Evolutionary conservation across 2,113 vertebrate genomes (phyloP).

Genomic region (Pyxicephalus adspersus): DNA sequence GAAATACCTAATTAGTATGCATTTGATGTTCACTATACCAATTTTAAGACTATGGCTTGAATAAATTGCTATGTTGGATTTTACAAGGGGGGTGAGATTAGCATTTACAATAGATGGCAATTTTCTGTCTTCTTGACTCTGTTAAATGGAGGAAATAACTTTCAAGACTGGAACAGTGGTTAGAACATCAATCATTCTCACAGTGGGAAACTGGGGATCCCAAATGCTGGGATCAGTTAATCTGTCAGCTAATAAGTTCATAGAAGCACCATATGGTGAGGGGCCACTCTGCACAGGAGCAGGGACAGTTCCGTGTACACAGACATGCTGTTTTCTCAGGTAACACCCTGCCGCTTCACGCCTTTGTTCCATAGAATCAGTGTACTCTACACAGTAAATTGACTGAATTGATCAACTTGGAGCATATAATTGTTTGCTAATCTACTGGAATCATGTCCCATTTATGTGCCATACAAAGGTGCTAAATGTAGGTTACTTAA

Average conservation of each 20-base stretch:
- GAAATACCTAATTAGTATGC: conserved; percentile 77
- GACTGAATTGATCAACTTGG: conserved; percentile 90
- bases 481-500: conserved; percentile 60
- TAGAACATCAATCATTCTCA: conserved; percentile 89
- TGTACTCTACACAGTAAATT: conserved; percentile 93
- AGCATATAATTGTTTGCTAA: conserved; percentile 91
- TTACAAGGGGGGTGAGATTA: conserved; percentile 77
- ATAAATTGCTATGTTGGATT: conserved; percentile 75
- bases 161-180: conserved; percentile 82
- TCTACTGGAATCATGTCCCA: conserved; percentile 89
- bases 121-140: conserved; percentile 80
- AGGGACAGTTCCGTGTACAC: conserved; percentile 88
- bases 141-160: conserved; percentile 89
- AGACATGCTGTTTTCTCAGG: conserved; percentile 92
- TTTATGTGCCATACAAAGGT: conserved; percentile 84
- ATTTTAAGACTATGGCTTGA: conserved; percentile 78
- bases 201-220: conserved; percentile 84
- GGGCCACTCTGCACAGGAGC: conserved; percentile 81
- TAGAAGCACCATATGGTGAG: conserved; percentile 92
- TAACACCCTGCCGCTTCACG: conserved; percentile 82
- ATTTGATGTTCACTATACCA: conserved; percentile 74
- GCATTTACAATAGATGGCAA: conserved; percentile 77
- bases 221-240: conserved; percentile 88
- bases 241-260: conserved; percentile 94
- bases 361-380: conserved; percentile 90